Evolutionary conservation across 2,113 vertebrate species (phyloP).

Genomic region (Alexandromys fortis): DNA sequence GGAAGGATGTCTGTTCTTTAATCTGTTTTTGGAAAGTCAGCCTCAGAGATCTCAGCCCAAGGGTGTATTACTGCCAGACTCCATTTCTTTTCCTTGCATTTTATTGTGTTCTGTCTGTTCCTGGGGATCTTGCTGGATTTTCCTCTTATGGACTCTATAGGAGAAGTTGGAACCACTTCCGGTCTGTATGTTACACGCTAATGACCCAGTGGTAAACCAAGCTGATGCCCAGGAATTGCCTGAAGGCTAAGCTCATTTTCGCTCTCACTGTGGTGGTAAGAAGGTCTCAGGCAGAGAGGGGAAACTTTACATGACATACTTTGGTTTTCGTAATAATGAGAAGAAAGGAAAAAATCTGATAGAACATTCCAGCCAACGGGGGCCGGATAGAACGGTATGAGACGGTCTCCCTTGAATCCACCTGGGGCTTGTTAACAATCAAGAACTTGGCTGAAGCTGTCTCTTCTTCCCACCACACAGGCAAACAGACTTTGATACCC

Average conservation of each 20-base stretch:
- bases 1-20: conserved; percentile 48
- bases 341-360: neutral
- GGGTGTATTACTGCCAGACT: neutral
- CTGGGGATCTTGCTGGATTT: neutral
- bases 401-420: neutral
- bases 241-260: neutral
- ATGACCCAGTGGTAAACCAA: neutral
- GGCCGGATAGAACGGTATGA: neutral
- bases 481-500: conserved; percentile 33
- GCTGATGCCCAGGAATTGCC: neutral
- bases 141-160: neutral
- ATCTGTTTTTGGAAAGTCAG: conserved; percentile 20
- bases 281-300: neutral
- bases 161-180: neutral
- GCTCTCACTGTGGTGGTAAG: neutral
- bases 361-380: neutral
- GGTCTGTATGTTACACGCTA: neutral
- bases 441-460: neutral
- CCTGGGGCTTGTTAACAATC: conserved; percentile 41
- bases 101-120: neutral
- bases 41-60: neutral
- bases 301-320: neutral
- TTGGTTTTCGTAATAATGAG: neutral
- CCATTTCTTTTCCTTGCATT: neutral
- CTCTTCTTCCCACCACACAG: conserved; percentile 16